Conservation (phyloP, 2,797 vertebrate species). For the Onychomys leucogaster region DNA sequence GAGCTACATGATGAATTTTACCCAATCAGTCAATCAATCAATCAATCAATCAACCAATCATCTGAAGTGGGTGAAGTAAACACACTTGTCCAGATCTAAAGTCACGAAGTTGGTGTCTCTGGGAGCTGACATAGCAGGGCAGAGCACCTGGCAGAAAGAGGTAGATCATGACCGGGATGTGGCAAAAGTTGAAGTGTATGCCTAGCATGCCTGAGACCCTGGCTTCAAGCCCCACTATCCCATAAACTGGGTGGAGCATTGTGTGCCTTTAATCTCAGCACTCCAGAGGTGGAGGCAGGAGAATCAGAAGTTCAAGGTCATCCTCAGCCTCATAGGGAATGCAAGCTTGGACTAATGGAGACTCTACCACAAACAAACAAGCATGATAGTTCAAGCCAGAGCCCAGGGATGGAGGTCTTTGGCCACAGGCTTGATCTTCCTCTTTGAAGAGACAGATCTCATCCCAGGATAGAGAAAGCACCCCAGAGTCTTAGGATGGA, state of each 20-base stretch:
- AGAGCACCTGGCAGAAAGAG: background rate
- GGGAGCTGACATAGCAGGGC: background rate
- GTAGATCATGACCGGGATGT: background rate
- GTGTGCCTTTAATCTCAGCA: background rate
- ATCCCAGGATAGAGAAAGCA: background rate
- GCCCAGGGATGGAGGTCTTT: background rate
- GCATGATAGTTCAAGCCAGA: background rate
- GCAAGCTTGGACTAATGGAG: background rate
- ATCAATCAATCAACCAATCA: background rate
- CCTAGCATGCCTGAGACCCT: background rate
- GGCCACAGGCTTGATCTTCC: accelerated
- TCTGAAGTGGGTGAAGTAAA: background rate
- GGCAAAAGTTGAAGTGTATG: background rate
- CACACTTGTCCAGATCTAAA: background rate
- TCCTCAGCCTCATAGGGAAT: background rate
- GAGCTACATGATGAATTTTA: background rate
- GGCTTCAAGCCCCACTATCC: background rate
- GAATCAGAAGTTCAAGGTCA: background rate
- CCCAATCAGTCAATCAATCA: background rate
- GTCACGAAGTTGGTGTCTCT: background rate
- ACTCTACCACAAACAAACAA: background rate
- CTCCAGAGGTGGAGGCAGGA: background rate
- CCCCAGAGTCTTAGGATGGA: accelerated
- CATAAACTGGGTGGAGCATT: background rate
- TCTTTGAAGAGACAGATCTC: background rate